Percentiles rank a stretch among this genome's conserved stretches.
phyloP scores from a whole-genome alignment of 2,113 vertebrate genomes.

The Eptesicus fuscus region DNA sequence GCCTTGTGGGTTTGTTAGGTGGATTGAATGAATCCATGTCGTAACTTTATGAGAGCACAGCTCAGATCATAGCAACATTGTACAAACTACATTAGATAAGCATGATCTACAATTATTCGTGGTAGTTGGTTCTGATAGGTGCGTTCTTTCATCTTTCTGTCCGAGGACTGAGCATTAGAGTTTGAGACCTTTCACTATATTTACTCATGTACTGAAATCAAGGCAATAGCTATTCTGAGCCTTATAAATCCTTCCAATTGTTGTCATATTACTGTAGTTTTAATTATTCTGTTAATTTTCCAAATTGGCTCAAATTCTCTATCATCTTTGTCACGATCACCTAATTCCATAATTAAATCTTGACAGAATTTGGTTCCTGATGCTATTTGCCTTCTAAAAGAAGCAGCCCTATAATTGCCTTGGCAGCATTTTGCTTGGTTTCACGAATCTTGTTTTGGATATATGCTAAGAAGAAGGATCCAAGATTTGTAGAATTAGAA shows the following conservation, averaged over 20 bases:
- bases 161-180: background rate
- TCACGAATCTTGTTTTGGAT: slow-evolving; percentile 39
- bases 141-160: background rate
- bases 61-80: background rate
- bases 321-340: slow-evolving; percentile 44
- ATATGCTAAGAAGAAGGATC: slow-evolving; percentile 3
- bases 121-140: background rate
- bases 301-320: slow-evolving; percentile 48
- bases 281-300: slow-evolving; percentile 51
- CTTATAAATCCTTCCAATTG: slow-evolving; percentile 27
- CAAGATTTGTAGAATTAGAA: slow-evolving; percentile 58
- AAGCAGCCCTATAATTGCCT: slow-evolving; percentile 20
- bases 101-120: background rate
- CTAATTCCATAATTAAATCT: slow-evolving; percentile 57
- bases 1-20: accelerated
- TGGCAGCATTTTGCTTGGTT: slow-evolving; percentile 24
- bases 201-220: background rate
- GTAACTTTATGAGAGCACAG: background rate
- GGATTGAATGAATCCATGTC: background rate
- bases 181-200: background rate
- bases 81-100: background rate
- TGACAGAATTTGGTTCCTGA: slow-evolving; percentile 30
- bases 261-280: background rate
- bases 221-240: background rate
- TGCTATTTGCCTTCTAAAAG: slow-evolving; percentile 41